A percentile compares a stretch with the other conserved stretches of the same genome.
phyloP scores from a whole-genome alignment of 2,797 vertebrate genomes.

The Loriculus beryllinus region DNA sequence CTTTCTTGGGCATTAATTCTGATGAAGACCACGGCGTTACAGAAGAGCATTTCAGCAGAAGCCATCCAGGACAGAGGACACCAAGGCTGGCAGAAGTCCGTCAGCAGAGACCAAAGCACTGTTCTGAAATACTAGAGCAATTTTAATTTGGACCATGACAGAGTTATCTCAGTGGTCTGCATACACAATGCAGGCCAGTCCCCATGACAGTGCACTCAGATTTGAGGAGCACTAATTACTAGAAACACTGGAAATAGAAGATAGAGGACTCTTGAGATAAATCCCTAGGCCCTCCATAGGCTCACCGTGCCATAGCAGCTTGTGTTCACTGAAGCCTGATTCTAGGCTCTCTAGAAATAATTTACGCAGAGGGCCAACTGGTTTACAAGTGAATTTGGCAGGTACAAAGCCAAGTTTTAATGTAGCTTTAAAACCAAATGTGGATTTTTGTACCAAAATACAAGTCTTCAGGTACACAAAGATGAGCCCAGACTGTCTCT shows the following conservation, averaged over 20 bases:
- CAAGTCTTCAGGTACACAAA: neutral
- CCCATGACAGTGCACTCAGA: fast-evolving
- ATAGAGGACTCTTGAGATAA: fast-evolving
- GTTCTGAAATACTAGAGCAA: neutral
- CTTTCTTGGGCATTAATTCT: neutral
- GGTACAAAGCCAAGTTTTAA: neutral
- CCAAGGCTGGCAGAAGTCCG: fast-evolving
- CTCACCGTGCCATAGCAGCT: neutral
- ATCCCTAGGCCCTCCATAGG: neutral
- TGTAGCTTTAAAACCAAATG: neutral
- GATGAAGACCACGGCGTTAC: neutral
- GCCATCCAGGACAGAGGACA: neutral
- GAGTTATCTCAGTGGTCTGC: no score
- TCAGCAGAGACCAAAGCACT: neutral
- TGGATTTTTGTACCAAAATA: neutral
- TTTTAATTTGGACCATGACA: neutral
- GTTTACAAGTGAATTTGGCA: neutral
- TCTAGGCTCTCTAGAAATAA: neutral
- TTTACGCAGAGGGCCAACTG: neutral
- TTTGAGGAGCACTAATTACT: neutral
- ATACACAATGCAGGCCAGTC: neutral
- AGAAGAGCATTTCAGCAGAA: neutral
- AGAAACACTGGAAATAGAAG: neutral
- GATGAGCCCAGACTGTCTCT: neutral
- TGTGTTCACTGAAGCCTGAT: neutral